phyloP scores from a whole-genome alignment of 2,888 invertebrate genomes.

The Arrhopalites spinosus region DNA sequence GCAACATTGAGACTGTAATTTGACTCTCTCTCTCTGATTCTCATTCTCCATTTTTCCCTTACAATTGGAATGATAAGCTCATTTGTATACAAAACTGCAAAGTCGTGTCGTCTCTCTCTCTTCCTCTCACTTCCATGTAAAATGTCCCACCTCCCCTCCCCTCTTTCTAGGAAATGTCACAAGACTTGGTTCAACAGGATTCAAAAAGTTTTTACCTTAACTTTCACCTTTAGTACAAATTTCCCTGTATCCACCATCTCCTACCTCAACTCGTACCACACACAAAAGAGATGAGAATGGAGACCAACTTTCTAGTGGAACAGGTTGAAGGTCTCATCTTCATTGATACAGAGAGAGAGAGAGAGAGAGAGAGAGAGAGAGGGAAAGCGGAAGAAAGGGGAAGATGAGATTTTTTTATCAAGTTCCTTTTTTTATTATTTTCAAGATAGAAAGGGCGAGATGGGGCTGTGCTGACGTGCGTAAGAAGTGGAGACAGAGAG shows the following conservation, averaged over 20 bases:
- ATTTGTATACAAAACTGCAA: background rate
- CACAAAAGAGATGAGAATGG: too few relatives aligned
- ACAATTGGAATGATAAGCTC: background rate
- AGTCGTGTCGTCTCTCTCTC: background rate
- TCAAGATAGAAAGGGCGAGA: too few relatives aligned
- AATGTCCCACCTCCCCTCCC: background rate
- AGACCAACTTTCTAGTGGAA: too few relatives aligned
- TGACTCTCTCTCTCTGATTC: background rate
- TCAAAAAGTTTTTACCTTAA: background rate
- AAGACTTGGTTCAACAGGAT: background rate
- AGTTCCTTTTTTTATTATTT: background rate
- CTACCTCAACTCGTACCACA: too few relatives aligned
- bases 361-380: conserved; percentile 4
- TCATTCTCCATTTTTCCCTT: background rate
- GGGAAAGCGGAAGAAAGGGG: background rate
- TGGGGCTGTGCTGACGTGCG: too few relatives aligned
- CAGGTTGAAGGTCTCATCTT: too few relatives aligned
- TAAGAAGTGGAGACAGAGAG: too few relatives aligned
- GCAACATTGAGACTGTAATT: background rate
- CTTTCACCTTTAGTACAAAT: too few relatives aligned
- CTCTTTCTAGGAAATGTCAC: background rate
- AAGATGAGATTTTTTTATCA: background rate
- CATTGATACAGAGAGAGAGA: background rate
- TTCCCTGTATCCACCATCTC: too few relatives aligned
- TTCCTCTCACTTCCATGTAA: background rate